Percentiles rank a stretch among this genome's conserved stretches.
Conservation (phyloP, 2,113 vertebrate genomes). For the Oryzias curvinotus region DNA sequence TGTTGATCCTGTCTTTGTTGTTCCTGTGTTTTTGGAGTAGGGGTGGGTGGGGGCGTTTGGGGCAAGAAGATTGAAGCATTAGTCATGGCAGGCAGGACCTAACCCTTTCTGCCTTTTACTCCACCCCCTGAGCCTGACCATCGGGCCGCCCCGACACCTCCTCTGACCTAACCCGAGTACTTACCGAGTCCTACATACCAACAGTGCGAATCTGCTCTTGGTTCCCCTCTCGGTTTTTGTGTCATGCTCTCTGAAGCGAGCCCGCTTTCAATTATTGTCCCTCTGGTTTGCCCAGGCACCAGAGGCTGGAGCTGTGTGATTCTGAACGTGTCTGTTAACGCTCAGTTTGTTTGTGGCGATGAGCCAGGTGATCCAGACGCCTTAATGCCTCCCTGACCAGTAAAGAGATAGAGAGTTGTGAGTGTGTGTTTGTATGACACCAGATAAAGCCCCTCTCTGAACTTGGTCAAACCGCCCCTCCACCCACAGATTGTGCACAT, state of each 20-base stretch:
- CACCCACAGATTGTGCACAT: conserved; percentile 19
- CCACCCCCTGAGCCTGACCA: conserved; percentile 40
- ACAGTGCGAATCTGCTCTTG: conserved; percentile 52
- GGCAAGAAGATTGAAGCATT: conserved; percentile 76
- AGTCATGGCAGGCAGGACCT: conserved; percentile 81
- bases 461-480: conserved; percentile 32
- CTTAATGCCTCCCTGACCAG: conserved; percentile 67
- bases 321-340: conserved; percentile 61
- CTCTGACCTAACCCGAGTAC: conserved; percentile 59
- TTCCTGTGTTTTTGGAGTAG: conserved; percentile 83
- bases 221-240: conserved; percentile 69
- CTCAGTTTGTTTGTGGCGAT: conserved; percentile 77
- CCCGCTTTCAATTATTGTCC: conserved; percentile 82
- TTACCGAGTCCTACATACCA: conserved; percentile 53
- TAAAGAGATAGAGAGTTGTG: conserved; percentile 62
- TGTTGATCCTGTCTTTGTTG: conserved; percentile 87
- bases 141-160: conserved; percentile 48
- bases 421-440: conserved; percentile 51
- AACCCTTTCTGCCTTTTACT: conserved; percentile 72
- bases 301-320: conserved; percentile 59
- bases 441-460: conserved; percentile 46
- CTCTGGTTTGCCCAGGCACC: conserved; percentile 68
- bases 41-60: conserved; percentile 32
- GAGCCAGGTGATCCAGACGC: conserved; percentile 71
- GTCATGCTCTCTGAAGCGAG: conserved; percentile 80